Conservation (phyloP, 2,888 invertebrate species). For the Habrosyne pyritoides region DNA sequence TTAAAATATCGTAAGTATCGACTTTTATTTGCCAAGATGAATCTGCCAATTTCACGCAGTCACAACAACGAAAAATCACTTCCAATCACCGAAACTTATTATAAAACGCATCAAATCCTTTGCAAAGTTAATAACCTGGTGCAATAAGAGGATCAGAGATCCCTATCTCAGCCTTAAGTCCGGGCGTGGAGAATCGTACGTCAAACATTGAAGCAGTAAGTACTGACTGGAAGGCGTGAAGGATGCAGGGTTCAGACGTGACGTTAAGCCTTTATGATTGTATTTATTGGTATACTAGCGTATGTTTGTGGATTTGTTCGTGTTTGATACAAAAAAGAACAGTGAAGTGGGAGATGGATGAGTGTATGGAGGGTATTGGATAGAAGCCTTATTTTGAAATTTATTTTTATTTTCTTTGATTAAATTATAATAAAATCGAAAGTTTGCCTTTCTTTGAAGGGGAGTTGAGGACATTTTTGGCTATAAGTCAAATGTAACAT, state of each 20-base stretch:
- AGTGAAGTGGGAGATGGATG: too few species aligned
- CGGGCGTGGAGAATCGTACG: conserved; percentile 12
- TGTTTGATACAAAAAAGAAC: background rate
- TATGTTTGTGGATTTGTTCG: background rate
- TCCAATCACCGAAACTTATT: conserved; percentile 18
- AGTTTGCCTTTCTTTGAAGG: too few species aligned
- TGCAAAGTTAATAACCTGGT: conserved; percentile 27
- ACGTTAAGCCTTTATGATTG: background rate
- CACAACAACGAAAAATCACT: conserved; percentile 1
- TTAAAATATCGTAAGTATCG: background rate
- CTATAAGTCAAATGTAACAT: too few species aligned
- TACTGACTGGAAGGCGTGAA: background rate
- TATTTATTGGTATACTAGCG: background rate
- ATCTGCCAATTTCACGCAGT: background rate
- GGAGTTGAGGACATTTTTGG: too few species aligned
- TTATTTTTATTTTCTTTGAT: too few species aligned
- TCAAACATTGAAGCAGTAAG: conserved; percentile 9
- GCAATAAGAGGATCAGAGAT: conserved; percentile 14
- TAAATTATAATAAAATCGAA: too few species aligned
- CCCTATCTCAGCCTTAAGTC: conserved; percentile 4
- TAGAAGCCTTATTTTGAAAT: too few species aligned
- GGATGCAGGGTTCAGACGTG: background rate
- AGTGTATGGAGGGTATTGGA: too few species aligned
- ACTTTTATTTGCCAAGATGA: background rate
- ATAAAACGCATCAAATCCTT: conserved; percentile 18